phyloP scores from a whole-genome alignment of 1,140 invertebrate genomes.

The Yoshiicerus persimilis region DNA sequence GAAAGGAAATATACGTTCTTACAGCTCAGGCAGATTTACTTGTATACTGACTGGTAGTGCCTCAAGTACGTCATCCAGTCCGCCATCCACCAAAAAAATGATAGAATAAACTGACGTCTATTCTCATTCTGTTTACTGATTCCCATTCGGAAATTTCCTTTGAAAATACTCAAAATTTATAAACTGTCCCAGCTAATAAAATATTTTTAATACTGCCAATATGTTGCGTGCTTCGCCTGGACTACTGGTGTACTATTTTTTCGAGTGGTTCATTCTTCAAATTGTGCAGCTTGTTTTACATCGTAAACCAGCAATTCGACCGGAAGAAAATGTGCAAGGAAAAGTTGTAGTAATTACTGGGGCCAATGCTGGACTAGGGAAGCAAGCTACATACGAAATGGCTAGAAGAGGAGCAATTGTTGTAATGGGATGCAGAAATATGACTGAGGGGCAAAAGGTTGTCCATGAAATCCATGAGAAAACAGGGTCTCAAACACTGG shows the following conservation, averaged over 20 bases:
- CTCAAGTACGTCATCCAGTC: neutral
- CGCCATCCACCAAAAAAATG: neutral
- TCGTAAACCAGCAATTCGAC: neutral
- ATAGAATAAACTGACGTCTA: neutral
- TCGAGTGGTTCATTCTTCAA: neutral
- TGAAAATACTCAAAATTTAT: neutral
- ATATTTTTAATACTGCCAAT: neutral
- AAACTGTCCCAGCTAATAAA: neutral
- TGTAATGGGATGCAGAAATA: slow-evolving; percentile 71
- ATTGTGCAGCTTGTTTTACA: neutral
- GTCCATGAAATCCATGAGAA: slow-evolving; percentile 49
- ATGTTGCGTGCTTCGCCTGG: neutral
- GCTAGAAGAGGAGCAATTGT: slow-evolving; percentile 65
- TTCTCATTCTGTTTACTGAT: neutral
- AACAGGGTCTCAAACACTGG: neutral
- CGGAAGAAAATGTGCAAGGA: slow-evolving; percentile 32
- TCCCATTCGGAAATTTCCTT: neutral
- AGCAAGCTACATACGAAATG: neutral
- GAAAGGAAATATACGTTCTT: neutral
- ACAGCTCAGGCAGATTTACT: neutral
- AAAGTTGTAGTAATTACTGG: slow-evolving; percentile 35
- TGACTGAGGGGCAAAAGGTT: slow-evolving; percentile 62
- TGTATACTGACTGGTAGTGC: neutral
- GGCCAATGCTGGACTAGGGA: slow-evolving; percentile 17
- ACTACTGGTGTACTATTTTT: neutral